Evolutionary conservation across 2,113 vertebrate species (phyloP).

Genomic region (Vidua chalybeata): DNA sequence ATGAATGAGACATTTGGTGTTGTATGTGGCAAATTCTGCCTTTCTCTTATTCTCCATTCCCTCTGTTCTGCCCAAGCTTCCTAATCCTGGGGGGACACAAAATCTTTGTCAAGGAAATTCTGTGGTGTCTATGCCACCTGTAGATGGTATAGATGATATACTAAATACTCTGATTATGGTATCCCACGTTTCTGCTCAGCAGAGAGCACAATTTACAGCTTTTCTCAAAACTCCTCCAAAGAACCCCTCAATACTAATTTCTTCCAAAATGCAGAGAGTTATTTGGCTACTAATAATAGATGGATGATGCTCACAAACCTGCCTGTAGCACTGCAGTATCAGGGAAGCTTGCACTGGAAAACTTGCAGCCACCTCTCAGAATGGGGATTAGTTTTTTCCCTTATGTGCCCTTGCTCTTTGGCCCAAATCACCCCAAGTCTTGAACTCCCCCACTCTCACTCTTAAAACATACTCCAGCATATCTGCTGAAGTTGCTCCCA

Average conservation of each 20-base stretch:
- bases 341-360: background rate
- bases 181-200: background rate
- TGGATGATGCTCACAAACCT: background rate
- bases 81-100: background rate
- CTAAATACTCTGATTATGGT: background rate
- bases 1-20: background rate
- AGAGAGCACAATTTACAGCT: background rate
- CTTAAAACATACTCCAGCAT: background rate
- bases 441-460: background rate
- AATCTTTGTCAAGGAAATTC: background rate
- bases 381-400: background rate
- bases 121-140: background rate
- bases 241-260: background rate
- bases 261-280: background rate
- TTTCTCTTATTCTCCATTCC: background rate
- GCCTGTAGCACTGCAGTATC: background rate
- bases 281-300: background rate
- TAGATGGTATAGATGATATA: background rate
- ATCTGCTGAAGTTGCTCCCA: background rate
- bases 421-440: background rate
- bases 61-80: background rate
- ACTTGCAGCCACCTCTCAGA: background rate
- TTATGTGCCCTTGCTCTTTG: background rate
- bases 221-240: background rate
- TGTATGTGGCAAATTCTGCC: fast-evolving